Base-by-base conservation (phyloP, 2,888 invertebrate genomes). In the Tenthredo mesomela region DNA sequence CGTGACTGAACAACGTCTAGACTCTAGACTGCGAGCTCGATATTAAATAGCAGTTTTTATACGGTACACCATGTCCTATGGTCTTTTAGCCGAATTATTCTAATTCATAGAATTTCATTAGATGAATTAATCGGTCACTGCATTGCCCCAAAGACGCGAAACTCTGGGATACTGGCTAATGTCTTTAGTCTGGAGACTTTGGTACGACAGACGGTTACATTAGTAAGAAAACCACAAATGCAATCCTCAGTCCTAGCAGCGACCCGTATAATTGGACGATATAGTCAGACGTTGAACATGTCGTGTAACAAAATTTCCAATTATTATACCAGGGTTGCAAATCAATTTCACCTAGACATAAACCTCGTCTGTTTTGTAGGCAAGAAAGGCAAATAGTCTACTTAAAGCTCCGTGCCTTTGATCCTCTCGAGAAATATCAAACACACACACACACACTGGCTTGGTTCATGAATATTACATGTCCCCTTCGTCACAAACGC, bases 391-490 rank as follows among this genome's bases (percentile, higher is more conserved):
- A 58, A 80, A 80, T 80, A 61, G 80, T 61, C 61, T 80, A 40
- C 58, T 77, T 29, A 77, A 10, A 29, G 61, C 4, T 40, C 15
- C 40, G n/a, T 50, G 58, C 78, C 78, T 78, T 78, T 78, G 78
- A 80, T 80, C 61, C 21, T 58, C 61, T 58, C 61, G 58, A 80
- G 37, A 61, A 80, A 61, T 40, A 58, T 61, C 58, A 40, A 61
- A 40, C 40, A 61, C 61, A 80, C 40, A n/a, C 40, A 58, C 61
- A 78, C 40, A 61, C 40, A 80, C n/a, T 40, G n/a, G 50, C 21
- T 58, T 25, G 21, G 25, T 43, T 61, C 80, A 61, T 80, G 80
- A 61, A 80, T 80, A 80, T 80, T 61, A 40, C 80, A 61, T 80
- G 21, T 21, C n/a, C 21, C 61, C 37, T 43, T 43, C 21, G 21